Evolutionary conservation across 2,797 vertebrate genomes (phyloP), one percentile per base, ranked within the genome.

Genomic region (Pangasius sanitwongsei): DNA sequence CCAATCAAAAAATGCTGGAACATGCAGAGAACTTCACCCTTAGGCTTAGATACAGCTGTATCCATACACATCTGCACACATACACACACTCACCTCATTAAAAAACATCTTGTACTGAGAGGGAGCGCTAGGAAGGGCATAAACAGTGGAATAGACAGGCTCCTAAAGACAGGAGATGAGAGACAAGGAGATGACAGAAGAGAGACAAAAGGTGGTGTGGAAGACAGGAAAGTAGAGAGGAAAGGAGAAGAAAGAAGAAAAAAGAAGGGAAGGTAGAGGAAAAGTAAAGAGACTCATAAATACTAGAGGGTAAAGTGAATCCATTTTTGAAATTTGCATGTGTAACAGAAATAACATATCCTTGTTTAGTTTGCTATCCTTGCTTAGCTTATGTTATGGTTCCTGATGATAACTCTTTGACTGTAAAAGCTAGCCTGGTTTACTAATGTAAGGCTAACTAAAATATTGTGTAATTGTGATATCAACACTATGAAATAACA

Each of bases 101-200:
- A 95, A 97, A 95, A 93, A 96, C 95, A 97, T 94, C 93, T 96
- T 92, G 94, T 96, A 97, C 85, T 96, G 96, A 91, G 93, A 91
- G 18, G 94, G 91, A 85, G 80, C 90, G 94, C 92, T 93, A 94
- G 95, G 55, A 53, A 57, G 89, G 77, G 89, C 93, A 94, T 93
- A 97, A 89, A 97, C 94, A 91, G 96, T 95, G 90, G 96, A 96
- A 94, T 95, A 97, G 90, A 97, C 94, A n/a, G 96, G 95, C n/a
- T 94, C 96, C 96, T 97, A 92, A 61, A 83, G 55, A 84, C 83
- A 55, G 44, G 41, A 85, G 61, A 81, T 53, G 20, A 61, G 48
- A 72, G 65, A 72, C 12, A 9, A 57, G n/a, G 25, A 81, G 53
- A 57, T 25, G 25, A 72, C 0, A 72, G 48, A 41, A 72, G 20